These are phyloP conservation scores for Aphrophora alni DNA, from an alignment of 2,888 invertebrate genomes.

Conservation along the genomic window DNA sequence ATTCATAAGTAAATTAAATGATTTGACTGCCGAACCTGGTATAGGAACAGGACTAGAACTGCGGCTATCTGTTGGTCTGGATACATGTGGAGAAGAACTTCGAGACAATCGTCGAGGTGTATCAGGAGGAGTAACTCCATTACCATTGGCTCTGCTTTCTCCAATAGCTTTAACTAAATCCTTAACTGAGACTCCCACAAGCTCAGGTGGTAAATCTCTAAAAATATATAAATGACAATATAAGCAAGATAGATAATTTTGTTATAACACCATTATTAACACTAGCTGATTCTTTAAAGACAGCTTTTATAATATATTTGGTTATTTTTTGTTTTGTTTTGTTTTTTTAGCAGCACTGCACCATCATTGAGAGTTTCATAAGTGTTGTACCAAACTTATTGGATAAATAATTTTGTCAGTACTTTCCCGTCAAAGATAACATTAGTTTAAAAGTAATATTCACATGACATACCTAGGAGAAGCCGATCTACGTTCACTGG, in stretches of 20 bases:
- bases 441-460: no score
- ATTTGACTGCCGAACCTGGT: conserved; percentile 59
- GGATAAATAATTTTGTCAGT: no score
- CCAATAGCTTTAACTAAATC: conserved; percentile 77
- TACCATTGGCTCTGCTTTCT: conserved; percentile 79
- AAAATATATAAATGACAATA: background rate
- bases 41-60: conserved; percentile 68
- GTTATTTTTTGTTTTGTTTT: no score
- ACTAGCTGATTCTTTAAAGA: no score
- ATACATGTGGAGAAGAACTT: conserved; percentile 52
- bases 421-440: no score
- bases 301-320: no score
- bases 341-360: no score
- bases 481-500: background rate
- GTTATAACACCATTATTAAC: no score
- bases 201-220: conserved; percentile 59
- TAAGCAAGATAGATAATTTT: no score
- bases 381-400: no score
- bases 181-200: conserved; percentile 71
- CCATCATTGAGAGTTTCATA: no score
- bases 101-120: conserved; percentile 63
- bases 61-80: conserved; percentile 54
- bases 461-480: background rate
- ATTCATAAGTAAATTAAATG: no score
- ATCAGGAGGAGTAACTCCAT: conserved; percentile 74